Evolutionary conservation across 2,797 vertebrate genomes (phyloP), one percentile per base, ranked within the genome.

Genomic region (Salmo trutta): DNA sequence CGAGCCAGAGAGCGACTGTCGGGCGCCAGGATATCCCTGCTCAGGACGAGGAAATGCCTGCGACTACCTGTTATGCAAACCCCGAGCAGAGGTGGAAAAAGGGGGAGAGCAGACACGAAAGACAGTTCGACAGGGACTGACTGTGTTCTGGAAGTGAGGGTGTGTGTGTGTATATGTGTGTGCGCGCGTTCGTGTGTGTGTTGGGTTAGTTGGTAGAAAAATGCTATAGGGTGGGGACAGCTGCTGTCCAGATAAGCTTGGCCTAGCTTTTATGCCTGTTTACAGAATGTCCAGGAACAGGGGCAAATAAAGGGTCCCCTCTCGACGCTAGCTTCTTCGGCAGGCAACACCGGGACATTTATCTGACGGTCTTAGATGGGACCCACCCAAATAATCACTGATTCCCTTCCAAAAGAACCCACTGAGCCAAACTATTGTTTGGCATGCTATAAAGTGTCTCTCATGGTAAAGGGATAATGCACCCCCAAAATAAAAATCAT

Each of bases 1-100:
- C 88, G 93, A 94, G 94, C 94, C 88, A 88, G 91, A 86, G 94
- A 96, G 96, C 96, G 98, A 97, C 98, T 96, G 95, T 87, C 94
- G 95, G 98, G 97, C 98, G 97, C 97, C 98, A 99, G 98, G 98
- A 99, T 97, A 97, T 99, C 97, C 98, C 96, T 97, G 93, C 92
- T 94, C 96, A 97, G 97, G 96, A 98, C 95, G 84, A 97, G 97
- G 98, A 99, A 99, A 97, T 97, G 97, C 96, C 96, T 98, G 96
- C 95, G 95, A 96, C 97, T 98, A 99, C 98, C 98, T 99, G 97
- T 99, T 98, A 98, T 97, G 96, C 95, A 98, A 97, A 97, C 91
- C 94, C 87, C 86, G 82, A 86, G 90, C 90, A 86, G 91, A 88
- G 90, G 41, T 14, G 41, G 41, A 47, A 47, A 47, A 88, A 90